Evolutionary conservation across 2,888 invertebrate genomes (phyloP), one percentile per base, ranked within the genome.

Genomic region (Prosopocoilus inquinatus): DNA sequence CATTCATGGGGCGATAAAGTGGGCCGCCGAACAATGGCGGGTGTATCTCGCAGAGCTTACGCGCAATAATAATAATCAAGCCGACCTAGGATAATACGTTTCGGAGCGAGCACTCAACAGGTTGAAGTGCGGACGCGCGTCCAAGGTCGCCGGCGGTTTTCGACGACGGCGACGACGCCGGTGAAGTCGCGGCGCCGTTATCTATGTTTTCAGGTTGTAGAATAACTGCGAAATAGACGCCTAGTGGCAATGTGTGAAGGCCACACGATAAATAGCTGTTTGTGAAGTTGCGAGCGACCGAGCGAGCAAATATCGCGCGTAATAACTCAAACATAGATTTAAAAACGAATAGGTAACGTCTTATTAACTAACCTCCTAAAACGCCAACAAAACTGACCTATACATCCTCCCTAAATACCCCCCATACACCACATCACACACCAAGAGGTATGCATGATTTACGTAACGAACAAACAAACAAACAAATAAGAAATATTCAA

Each of bases 201-300:
- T 47, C 55, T 52, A 64, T 57, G 65, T 61, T 64, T 65, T 63
- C 56, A 62, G 60, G 53, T 55, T 55, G 63, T 53, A 53, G 57
- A 53, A 58, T 62, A 59, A 59, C 58, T 47, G 47, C 52, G 49
- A 50, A 52, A 51, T 47, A 48, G 54, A 49, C 55, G 60, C 53
- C 52, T 48, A 52, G 59, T 56, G 56, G 61, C 59, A 56, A 51
- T 53, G 49, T 58, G 62, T 60, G 65, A 65, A 62, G 64, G 63
- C 62, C 63, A 53, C 47, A 53, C 54, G 62, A 62, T 62, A 63
- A 62, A 63, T 55, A 61, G 52, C 51, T 44, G 56, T 53, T 60
- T 57, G 52, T 52, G 44, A 50, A 55, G 39, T 57, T 39, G 49
- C 20, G 20, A 28, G 20, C 32, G 43, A 52, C 46, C 20, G 20